Evolutionary conservation across 2,888 invertebrate genomes (phyloP), one percentile per base, ranked within the genome.

Genomic region (Thera britannica): DNA sequence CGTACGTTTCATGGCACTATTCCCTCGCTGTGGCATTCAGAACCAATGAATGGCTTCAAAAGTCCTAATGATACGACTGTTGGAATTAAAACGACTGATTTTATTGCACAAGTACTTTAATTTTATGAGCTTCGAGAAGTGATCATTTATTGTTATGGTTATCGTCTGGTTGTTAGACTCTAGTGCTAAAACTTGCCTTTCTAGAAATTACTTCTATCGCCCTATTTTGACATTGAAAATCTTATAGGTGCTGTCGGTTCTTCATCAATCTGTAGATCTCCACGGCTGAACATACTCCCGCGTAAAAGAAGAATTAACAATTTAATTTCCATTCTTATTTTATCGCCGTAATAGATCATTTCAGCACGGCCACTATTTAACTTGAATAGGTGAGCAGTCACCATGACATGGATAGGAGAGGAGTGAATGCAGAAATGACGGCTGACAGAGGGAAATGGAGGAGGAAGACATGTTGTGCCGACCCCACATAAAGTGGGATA

Each of bases 51-150:
- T 66, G 62, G 58, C 59, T 58, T 66, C 60, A 70, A 65, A 62
- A 71, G 58, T 72, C 62, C 61, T 68, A 73, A 72, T 71, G 70
- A 68, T 59, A 65, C 65, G 62, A 65, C 69, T 65, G 61, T 74
- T 67, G 71, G 72, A 72, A 75, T 74, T 71, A 73, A 72, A 72
- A 71, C 68, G 62, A 71, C 71, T 74, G 74, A 72, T 73, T 75
- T 65, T 66, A 65, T 58, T 59, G 65, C 55, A 66, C 65, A 46
- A 68, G 64, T 72, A 67, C 68, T 75, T 72, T 61, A 66, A 66
- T 72, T 75, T 75, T 74, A 75, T 72, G 72, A 70, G 69, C 51
- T 65, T 73, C 67, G 70, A 71, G 69, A 41, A 57, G 56, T 65
- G 68, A 68, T 66, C 67, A 66, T 67, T 68, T 61, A 60, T 57